phyloP scores from a whole-genome alignment of 2,113 vertebrate species.

The Eudyptes chrysolophus region DNA sequence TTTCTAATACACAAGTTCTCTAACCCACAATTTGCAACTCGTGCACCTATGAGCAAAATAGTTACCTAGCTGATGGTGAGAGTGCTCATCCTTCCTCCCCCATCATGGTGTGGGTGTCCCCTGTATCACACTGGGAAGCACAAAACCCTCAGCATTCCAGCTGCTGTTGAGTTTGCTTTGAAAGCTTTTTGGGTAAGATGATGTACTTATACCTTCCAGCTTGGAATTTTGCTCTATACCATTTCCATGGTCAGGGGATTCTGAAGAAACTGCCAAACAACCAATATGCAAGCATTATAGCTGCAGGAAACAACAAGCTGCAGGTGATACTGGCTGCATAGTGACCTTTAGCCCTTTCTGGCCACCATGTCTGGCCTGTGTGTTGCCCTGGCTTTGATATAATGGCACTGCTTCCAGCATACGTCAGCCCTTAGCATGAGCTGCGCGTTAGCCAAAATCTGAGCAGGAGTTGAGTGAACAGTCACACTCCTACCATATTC shows the following conservation, averaged over 20 bases:
- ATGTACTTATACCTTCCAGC: background rate
- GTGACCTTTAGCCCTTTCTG: background rate
- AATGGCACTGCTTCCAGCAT: background rate
- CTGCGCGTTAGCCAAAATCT: background rate
- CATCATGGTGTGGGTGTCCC: too few species aligned
- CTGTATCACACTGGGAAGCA: background rate
- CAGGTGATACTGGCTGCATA: background rate
- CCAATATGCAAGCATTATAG: background rate
- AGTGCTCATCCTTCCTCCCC: background rate
- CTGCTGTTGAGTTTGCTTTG: background rate
- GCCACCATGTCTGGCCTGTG: rapidly evolving
- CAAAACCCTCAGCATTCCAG: background rate
- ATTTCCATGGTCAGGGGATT: background rate
- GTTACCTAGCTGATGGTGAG: rapidly evolving
- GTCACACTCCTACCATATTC: background rate
- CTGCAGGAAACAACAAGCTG: background rate
- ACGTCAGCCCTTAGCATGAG: background rate
- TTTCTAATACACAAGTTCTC: background rate
- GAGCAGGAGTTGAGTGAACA: background rate
- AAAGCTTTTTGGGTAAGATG: background rate
- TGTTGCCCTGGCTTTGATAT: background rate
- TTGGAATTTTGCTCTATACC: background rate
- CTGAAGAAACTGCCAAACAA: background rate
- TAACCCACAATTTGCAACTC: background rate
- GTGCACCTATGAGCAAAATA: background rate